Evolutionary conservation across 2,888 invertebrate genomes (phyloP).

Genomic region (Cataglyphis livida): DNA sequence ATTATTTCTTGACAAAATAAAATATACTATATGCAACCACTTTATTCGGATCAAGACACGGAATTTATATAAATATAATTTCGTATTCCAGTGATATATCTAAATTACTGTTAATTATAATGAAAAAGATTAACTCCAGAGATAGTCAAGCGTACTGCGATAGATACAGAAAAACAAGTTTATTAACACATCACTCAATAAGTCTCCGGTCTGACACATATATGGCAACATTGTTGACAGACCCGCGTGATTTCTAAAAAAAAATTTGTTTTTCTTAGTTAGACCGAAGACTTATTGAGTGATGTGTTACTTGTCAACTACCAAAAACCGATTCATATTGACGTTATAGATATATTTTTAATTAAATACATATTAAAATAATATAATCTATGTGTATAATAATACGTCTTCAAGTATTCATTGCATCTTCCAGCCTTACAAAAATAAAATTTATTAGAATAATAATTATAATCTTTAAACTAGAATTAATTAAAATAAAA

Average conservation of each 20-base stretch:
- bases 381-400: slow-evolving; percentile 25
- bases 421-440: slow-evolving; percentile 47
- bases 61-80: background rate
- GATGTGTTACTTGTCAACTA: background rate
- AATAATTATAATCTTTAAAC: background rate
- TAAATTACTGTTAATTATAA: slow-evolving; percentile 57
- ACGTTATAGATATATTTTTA: background rate
- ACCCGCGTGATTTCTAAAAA: too few species aligned
- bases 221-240: too few species aligned
- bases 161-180: background rate
- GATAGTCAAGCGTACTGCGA: slow-evolving; percentile 27
- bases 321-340: background rate
- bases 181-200: background rate
- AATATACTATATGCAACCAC: background rate
- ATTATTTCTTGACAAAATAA: background rate
- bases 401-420: slow-evolving; percentile 19
- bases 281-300: too few species aligned
- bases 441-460: background rate
- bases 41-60: slow-evolving; percentile 28
- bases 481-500: background rate
- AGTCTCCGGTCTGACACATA: too few species aligned
- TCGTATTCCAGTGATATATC: background rate
- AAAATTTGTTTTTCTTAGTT: too few species aligned
- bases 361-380: slow-evolving; percentile 18
- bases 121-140: slow-evolving; percentile 32